Conservation (phyloP, 2,888 invertebrate species). For the Asteroscopus sphinx region DNA sequence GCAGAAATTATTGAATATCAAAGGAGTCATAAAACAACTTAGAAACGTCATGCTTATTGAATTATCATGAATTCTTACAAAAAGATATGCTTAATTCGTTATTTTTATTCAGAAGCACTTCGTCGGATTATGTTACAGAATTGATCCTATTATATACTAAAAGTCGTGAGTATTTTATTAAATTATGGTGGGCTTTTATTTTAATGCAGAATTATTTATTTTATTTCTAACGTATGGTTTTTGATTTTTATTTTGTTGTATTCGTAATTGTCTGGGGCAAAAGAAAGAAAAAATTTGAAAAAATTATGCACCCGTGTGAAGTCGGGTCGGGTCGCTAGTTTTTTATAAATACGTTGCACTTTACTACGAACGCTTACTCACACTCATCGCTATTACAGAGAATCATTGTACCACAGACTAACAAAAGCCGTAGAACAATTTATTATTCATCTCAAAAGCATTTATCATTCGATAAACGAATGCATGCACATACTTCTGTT, state of each 20-base stretch:
- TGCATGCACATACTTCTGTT: slow-evolving; percentile 13
- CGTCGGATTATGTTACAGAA: slow-evolving; percentile 9
- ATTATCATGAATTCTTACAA: slow-evolving; percentile 7
- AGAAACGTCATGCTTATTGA: background rate
- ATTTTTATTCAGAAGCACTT: slow-evolving; percentile 21
- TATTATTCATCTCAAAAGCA: slow-evolving; percentile 1
- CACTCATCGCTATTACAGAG: too few species aligned
- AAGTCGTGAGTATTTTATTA: slow-evolving; percentile 1
- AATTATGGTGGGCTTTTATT: slow-evolving; percentile 6
- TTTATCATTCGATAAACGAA: slow-evolving; percentile 27
- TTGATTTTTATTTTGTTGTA: too few species aligned
- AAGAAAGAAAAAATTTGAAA: too few species aligned
- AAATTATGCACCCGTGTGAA: too few species aligned
- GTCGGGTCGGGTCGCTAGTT: too few species aligned
- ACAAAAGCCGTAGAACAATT: background rate
- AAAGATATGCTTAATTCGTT: background rate
- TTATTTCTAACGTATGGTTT: background rate
- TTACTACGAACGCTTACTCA: too few species aligned
- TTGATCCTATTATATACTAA: slow-evolving; percentile 23
- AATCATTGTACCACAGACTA: background rate
- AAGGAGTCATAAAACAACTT: too few species aligned
- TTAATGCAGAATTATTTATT: background rate
- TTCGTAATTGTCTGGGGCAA: too few species aligned
- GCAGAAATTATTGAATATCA: background rate
- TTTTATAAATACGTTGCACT: too few species aligned